Conservation (phyloP, 92 coral and sea anemone genomes). For the Meandrina meandrites region DNA sequence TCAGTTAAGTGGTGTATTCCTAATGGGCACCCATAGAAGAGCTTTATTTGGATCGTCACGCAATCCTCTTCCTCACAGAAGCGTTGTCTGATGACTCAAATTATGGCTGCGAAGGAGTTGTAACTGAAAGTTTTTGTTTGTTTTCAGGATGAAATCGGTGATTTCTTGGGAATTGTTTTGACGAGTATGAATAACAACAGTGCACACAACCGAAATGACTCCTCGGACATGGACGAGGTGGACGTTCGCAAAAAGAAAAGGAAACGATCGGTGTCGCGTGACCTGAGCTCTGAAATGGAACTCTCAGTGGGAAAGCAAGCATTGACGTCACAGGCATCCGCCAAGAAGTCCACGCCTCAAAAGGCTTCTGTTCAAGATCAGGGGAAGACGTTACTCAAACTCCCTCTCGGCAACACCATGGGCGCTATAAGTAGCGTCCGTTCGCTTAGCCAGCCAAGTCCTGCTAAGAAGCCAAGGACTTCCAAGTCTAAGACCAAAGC, state of each 20-base stretch:
- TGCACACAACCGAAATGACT: constrained; percentile 79
- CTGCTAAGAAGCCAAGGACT: constrained; percentile 76
- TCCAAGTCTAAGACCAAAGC: constrained; percentile 76
- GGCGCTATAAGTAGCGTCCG: constrained; percentile 72
- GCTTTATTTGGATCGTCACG: not conserved
- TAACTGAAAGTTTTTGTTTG: not conserved
- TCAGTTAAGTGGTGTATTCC: no score
- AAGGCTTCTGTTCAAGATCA: constrained; percentile 48
- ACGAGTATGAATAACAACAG: constrained; percentile 71
- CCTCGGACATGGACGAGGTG: constrained; percentile 90
- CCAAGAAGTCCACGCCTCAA: constrained; percentile 48
- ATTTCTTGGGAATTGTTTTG: constrained; percentile 88
- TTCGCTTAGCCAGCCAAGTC: constrained; percentile 74
- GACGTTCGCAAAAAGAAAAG: constrained; percentile 91
- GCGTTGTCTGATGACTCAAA: not conserved
- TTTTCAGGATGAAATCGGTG: constrained; percentile 94
- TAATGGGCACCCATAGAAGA: no score
- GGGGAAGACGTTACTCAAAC: constrained; percentile 66
- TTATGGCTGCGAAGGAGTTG: not conserved
- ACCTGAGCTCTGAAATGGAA: constrained; percentile 66
- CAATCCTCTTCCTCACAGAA: not conserved
- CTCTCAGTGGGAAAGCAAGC: constrained; percentile 41
- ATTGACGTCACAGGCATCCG: constrained; percentile 37
- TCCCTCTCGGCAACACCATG: constrained; percentile 78
- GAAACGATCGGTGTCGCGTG: constrained; percentile 85